Percentiles rank a stretch among this genome's conserved stretches.
phyloP scores from a whole-genome alignment of 2,888 invertebrate genomes.

The Romanomermis culicivorax region DNA sequence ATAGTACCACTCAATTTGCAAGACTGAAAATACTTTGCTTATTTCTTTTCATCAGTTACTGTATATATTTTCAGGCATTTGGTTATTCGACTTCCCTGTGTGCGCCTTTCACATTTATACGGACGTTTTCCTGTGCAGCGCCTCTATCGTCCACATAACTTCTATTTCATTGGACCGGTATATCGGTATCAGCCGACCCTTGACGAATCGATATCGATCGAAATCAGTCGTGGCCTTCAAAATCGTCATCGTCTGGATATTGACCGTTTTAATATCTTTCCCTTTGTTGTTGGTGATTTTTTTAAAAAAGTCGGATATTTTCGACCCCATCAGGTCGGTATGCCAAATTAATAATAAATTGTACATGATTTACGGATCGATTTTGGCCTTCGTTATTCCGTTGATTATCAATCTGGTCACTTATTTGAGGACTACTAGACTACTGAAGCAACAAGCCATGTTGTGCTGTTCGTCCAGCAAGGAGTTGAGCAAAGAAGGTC shows the following conservation, averaged over 20 bases:
- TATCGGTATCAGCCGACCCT: slow-evolving; percentile 68
- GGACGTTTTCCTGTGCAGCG: slow-evolving; percentile 38
- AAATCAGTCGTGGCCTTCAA: slow-evolving; percentile 49
- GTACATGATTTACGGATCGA: slow-evolving; percentile 43
- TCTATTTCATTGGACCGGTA: slow-evolving; percentile 45
- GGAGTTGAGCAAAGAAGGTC: not conserved
- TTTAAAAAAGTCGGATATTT: slow-evolving; percentile 33
- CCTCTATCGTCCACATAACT: slow-evolving; percentile 39
- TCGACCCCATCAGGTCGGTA: slow-evolving; percentile 22
- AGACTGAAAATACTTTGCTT: no score
- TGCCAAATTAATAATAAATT: slow-evolving; percentile 31
- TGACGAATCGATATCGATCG: slow-evolving; percentile 63
- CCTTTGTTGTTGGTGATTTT: slow-evolving; percentile 44
- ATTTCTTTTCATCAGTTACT: no score
- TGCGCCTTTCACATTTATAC: slow-evolving; percentile 61
- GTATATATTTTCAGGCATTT: slow-evolving; percentile 49
- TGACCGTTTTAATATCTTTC: slow-evolving; percentile 72
- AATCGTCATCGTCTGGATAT: slow-evolving; percentile 75
- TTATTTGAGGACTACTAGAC: slow-evolving; percentile 41
- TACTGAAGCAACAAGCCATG: slow-evolving; percentile 1
- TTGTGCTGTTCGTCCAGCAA: not conserved
- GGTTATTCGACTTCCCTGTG: slow-evolving; percentile 46
- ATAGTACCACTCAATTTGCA: no score
- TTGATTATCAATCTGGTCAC: slow-evolving; percentile 78
- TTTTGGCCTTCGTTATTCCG: slow-evolving; percentile 86